Evolutionary conservation across 2,888 invertebrate species (phyloP).

Genomic region (Pollenia labialis): DNA sequence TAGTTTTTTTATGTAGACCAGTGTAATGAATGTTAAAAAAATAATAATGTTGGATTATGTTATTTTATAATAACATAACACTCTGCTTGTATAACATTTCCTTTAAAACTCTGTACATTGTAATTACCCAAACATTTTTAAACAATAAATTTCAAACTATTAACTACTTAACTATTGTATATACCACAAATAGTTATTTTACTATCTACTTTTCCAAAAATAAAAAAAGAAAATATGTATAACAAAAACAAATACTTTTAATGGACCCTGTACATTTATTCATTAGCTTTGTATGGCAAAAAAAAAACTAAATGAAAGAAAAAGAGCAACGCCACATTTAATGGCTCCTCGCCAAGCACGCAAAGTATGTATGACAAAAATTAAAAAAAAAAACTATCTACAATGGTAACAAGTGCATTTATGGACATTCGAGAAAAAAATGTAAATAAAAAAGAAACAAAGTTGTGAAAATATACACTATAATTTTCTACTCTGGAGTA

Average conservation of each 20-base stretch:
- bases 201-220: neutral
- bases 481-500: constrained; percentile 47
- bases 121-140: neutral
- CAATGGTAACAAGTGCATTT: constrained; percentile 10
- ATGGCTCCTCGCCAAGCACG: constrained; percentile 51
- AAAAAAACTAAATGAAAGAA: constrained; percentile 11
- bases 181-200: constrained; percentile 1
- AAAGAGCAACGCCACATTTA: constrained; percentile 3
- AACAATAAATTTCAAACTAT: constrained; percentile 14
- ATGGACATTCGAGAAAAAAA: constrained; percentile 13
- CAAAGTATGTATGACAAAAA: constrained; percentile 52
- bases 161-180: neutral
- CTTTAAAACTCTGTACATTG: neutral
- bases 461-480: constrained; percentile 61
- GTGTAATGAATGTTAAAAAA: no score
- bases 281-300: constrained; percentile 30
- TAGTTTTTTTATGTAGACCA: no score
- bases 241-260: constrained; percentile 23
- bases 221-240: neutral
- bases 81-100: neutral
- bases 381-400: neutral
- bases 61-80: neutral
- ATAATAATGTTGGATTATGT: neutral
- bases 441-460: constrained; percentile 49
- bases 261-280: constrained; percentile 52